phyloP scores from a whole-genome alignment of 37 sponge, comb jelly and placozoan species.

The Geodia barretti region DNA sequence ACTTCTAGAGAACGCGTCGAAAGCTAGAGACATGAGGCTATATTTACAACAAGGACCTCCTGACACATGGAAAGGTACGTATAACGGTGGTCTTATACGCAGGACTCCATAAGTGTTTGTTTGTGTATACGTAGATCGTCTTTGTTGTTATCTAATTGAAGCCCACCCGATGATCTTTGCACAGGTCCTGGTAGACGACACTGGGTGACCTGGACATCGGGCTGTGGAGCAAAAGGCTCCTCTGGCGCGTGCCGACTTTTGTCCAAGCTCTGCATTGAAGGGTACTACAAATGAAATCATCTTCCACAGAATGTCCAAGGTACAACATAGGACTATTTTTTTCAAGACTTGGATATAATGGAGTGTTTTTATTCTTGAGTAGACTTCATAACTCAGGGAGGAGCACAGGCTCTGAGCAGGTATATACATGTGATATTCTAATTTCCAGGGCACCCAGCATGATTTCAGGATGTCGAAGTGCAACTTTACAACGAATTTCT shows the following conservation, averaged over 20 bases:
- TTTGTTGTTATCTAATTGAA: too few species aligned
- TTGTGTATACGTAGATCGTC: too few species aligned
- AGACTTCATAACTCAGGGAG: slow-evolving; percentile 90
- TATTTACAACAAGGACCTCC: slow-evolving; percentile 95
- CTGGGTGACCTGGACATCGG: slow-evolving; percentile 95
- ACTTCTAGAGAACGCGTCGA: too few species aligned
- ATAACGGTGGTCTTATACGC: too few species aligned
- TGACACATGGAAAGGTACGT: slow-evolving; percentile 93
- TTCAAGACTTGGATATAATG: too few species aligned
- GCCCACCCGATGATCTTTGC: not conserved
- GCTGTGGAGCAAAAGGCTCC: slow-evolving; percentile 96
- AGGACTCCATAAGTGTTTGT: too few species aligned
- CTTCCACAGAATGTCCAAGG: slow-evolving; percentile 89
- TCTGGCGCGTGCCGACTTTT: too few species aligned
- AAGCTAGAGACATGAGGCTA: slow-evolving; percentile 82
- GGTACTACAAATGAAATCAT: slow-evolving; percentile 92
- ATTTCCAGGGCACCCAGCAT: not conserved
- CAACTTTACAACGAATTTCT: too few species aligned
- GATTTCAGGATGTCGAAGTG: too few species aligned
- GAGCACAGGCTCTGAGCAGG: slow-evolving; percentile 97
- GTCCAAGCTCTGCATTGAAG: slow-evolving; percentile 96
- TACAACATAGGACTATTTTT: too few species aligned
- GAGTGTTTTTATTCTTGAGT: too few species aligned
- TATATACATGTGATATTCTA: not conserved
- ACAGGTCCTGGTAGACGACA: slow-evolving; percentile 87